Conservation (phyloP, 2,797 vertebrate genomes). For the Melanotaenia nigrans region DNA sequence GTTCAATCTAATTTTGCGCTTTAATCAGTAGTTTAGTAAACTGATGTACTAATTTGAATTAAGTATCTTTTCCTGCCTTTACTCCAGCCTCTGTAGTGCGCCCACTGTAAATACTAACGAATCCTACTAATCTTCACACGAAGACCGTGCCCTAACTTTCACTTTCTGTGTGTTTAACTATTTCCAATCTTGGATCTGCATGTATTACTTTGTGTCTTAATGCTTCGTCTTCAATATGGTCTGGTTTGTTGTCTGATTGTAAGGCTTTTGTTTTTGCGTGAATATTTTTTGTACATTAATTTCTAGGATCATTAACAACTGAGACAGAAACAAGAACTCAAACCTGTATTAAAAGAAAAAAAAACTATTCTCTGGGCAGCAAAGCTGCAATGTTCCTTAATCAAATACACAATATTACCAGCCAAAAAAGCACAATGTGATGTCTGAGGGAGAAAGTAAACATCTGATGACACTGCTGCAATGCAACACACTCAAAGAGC, state of each 20-base stretch:
- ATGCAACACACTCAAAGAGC: neutral
- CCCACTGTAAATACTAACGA: constrained; percentile 22
- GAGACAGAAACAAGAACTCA: neutral
- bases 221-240: constrained; percentile 9
- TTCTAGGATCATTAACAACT: neutral
- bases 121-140: neutral
- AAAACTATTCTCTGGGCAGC: neutral
- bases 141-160: neutral
- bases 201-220: constrained; percentile 17
- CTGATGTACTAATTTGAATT: constrained; percentile 19
- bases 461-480: neutral
- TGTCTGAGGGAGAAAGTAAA: neutral
- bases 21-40: constrained; percentile 31
- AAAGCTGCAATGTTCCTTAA: neutral
- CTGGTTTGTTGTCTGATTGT: constrained; percentile 14
- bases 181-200: constrained; percentile 6
- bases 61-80: neutral
- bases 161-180: constrained; percentile 7
- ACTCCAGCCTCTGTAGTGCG: constrained; percentile 5
- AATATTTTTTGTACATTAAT: constrained; percentile 15
- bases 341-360: neutral
- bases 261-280: constrained; percentile 22
- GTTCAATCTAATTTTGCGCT: constrained; percentile 30
- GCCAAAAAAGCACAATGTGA: neutral
- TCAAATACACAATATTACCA: neutral